Base-by-base conservation (phyloP, 2,888 invertebrate genomes). In the Lapara coniferarum region DNA sequence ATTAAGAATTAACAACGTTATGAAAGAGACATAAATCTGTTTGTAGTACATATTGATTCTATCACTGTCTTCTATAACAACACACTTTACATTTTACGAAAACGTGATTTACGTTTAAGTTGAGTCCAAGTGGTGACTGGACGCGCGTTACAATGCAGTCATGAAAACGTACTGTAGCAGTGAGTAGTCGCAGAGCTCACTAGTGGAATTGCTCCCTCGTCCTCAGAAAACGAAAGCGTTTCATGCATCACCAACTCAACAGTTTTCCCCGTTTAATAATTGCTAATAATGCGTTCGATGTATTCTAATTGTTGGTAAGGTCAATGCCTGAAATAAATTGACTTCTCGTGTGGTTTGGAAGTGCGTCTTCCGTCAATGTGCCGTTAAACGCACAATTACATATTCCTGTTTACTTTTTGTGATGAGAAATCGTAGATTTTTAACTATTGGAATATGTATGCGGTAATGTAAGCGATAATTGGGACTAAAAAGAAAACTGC, bases 221-320 rank as follows among this genome's bases (percentile, higher is more conserved):
- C 91, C 90, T 88, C 85, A 82, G 92, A 93, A 92, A 93, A 89
- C 85, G 93, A 93, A 93, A 93, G 93, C 88, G 89, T 84, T 86
- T 87, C 87, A 92, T 89, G 92, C 90, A 87, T 85, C 79, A 84
- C 78, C 79, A 81, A 83, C 85, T 82, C 83, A 76, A 86, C 86
- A 84, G 90, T 85, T 92, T 92, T 91, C 89, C 89, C 87, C 84
- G 85, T 87, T 87, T 85, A 89, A 90, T 88, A 88, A 88, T 88
- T 86, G 82, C 77, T 85, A 86, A 86, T 84, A 80, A 80, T 79
- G 81, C 82, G 84, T 85, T 86, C 83, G 77, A 80, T 81, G 81
- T 79, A 83, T 87, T 86, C 80, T 81, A 86, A 86, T 87, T 84
- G 84, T 81, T 85, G 83, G 82, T 83, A 81, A 81, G 83, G 82